A percentile compares a stretch with the other conserved stretches of the same genome.
These are phyloP conservation scores for Monarcha castaneiventris DNA, from an alignment of 2,113 vertebrate genomes.

Conservation along the genomic window DNA sequence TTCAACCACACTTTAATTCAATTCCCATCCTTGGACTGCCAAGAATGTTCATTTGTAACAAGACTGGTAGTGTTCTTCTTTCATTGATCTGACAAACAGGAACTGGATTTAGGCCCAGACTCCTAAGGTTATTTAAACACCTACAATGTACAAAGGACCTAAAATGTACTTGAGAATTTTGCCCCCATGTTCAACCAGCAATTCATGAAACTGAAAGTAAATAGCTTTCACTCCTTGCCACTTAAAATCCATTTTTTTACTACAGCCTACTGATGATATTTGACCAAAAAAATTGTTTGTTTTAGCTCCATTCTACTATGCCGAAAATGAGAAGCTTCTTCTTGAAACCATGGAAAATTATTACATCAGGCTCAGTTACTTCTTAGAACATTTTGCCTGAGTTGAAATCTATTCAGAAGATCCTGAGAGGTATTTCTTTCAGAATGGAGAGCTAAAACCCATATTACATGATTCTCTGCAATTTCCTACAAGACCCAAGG, in stretches of 20 bases:
- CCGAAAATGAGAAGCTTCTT: background rate
- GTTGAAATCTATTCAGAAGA: background rate
- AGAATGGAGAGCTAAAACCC: background rate
- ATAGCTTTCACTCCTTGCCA: background rate
- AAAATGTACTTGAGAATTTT: background rate
- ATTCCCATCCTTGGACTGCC: background rate
- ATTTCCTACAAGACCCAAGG: background rate
- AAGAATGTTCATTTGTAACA: constrained; percentile 6
- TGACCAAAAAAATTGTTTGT: background rate
- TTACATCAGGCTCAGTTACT: background rate
- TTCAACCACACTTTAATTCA: background rate
- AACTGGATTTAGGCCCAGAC: constrained; percentile 10
- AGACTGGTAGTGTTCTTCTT: background rate
- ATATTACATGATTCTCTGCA: background rate
- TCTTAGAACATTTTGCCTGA: background rate
- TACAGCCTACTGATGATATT: background rate
- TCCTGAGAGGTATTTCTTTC: background rate
- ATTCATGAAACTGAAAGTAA: background rate
- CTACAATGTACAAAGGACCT: background rate
- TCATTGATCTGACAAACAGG: background rate
- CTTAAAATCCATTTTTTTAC: background rate
- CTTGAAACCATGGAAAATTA: background rate
- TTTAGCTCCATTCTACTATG: background rate
- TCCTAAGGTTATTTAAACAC: background rate
- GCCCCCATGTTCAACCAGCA: background rate